phyloP scores from a whole-genome alignment of 2,888 invertebrate genomes.

The Rhingia rostrata region DNA sequence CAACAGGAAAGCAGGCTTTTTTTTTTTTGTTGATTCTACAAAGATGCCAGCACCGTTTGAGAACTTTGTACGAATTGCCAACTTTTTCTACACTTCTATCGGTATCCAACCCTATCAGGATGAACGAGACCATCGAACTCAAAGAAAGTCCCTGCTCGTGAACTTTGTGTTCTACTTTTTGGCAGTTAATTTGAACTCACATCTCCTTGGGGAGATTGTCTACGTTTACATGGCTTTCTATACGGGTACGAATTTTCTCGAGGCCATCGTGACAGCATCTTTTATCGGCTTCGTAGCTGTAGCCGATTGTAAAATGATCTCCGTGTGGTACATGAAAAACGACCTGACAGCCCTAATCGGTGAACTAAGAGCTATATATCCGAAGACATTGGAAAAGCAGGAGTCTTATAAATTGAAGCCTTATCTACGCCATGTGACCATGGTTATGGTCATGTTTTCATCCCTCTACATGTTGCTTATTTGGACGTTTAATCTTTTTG shows the following conservation, averaged over 20 bases:
- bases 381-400: conserved; percentile 73
- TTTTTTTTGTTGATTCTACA: neutral
- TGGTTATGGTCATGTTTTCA: conserved; percentile 77
- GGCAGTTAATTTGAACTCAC: conserved; percentile 77
- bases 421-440: conserved; percentile 71
- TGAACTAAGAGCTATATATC: conserved; percentile 77
- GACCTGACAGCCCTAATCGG: conserved; percentile 76
- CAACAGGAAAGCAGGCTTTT: neutral
- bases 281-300: conserved; percentile 78
- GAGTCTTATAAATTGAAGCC: conserved; percentile 50
- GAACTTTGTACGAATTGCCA: conserved; percentile 76
- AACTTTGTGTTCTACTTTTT: conserved; percentile 74
- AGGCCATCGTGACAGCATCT: conserved; percentile 78
- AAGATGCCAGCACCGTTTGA: conserved; percentile 57
- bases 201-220: conserved; percentile 77
- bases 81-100: conserved; percentile 77
- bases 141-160: conserved; percentile 37
- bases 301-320: conserved; percentile 78
- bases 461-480: conserved; percentile 77
- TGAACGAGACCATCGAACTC: conserved; percentile 17
- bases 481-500: conserved; percentile 80
- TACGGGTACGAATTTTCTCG: conserved; percentile 77
- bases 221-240: conserved; percentile 78
- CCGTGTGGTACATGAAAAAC: conserved; percentile 76
- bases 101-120: conserved; percentile 77